Evolutionary conservation across 1,140 invertebrate species (phyloP).

Genomic region (Dreissena rostriformis): DNA sequence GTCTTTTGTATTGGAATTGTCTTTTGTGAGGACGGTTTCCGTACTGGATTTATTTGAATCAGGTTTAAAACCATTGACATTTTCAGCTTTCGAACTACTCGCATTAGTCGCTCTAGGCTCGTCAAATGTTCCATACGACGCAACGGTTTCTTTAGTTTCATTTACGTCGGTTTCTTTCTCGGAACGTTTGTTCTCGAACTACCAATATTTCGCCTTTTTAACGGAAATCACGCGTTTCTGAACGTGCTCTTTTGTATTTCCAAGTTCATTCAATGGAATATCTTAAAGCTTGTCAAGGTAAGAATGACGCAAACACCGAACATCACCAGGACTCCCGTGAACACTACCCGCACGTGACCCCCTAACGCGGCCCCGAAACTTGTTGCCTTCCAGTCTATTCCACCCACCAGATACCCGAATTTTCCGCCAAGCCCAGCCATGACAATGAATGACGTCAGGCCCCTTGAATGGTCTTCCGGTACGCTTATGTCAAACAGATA

Average conservation of each 20-base stretch:
- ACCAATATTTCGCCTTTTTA: constrained; percentile 74
- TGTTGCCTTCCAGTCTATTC: constrained; percentile 93
- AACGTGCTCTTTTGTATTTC: constrained; percentile 60
- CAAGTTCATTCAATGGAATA: constrained; percentile 72
- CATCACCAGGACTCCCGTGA: constrained; percentile 70
- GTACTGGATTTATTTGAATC: not conserved
- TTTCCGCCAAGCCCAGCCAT: constrained; percentile 98
- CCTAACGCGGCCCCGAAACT: constrained; percentile 85
- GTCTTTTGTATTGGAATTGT: not conserved
- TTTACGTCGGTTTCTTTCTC: constrained; percentile 57
- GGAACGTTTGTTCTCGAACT: constrained; percentile 75
- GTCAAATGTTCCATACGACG: constrained; percentile 36
- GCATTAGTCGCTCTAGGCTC: not conserved
- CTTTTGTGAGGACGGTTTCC: not conserved
- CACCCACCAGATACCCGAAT: constrained; percentile 95
- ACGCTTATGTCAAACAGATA: constrained; percentile 96
- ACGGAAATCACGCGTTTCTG: constrained; percentile 78
- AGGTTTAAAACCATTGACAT: not conserved
- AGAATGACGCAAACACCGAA: constrained; percentile 72
- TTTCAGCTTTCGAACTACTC: not conserved
- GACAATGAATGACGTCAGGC: constrained; percentile 96
- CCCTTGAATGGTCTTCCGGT: constrained; percentile 95
- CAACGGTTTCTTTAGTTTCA: constrained; percentile 34
- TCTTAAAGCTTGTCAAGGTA: constrained; percentile 77
- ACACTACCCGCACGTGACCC: constrained; percentile 93